Base-by-base conservation (phyloP, 2,113 vertebrate genomes). In the Sinosuthora webbiana region DNA sequence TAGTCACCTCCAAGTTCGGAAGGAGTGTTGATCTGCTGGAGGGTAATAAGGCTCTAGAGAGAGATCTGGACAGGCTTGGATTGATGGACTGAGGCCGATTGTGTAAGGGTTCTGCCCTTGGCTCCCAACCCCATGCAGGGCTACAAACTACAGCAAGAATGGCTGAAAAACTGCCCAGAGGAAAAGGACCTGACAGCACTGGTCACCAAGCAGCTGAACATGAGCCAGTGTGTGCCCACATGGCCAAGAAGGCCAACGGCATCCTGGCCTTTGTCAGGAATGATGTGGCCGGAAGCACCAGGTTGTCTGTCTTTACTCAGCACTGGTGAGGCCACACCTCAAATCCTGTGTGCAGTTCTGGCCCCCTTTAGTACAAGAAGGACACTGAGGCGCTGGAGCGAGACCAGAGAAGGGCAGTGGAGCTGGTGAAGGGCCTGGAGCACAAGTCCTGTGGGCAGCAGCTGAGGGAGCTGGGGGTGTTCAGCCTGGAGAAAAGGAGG, bases 321-420 rank as follows among this genome's bases (percentile, higher is more conserved):
- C 33, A 27, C 45, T 77, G 45, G 17, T 52, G 8, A 60, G 33
- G 31, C 21, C 18, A 14, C 13, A 37, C 17, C 31, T 59, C 22
- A 7, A 44, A 9, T 42, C 6, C 25, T 44, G 4, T 57, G 10
- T 67, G 8, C 8, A 20, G 16, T 42, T 65, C 20, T 75, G 31
- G 14, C 17, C 22, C 6, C 6, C 11, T 68, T 59, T 8, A 30
- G 17, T 63, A 30, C 60, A 45, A 6, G 30, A 53, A 41, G 20
- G n/a, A 41, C 60, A 49, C 5, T n/a, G n/a, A 49, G 41, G 41
- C 2, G 50, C n/a, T 31, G 13, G 31, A 31, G 3, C 0, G 0
- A 5, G 68, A 27, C 7, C 33, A 73, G 47, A 83, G 57, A 73
- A 44, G 27, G 17, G 22, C 49, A 63, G 0, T 13, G 11, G 24